Percentiles rank a stretch among this genome's conserved stretches.
Evolutionary conservation across 2,113 vertebrate genomes (phyloP).

Genomic region (Etheostoma cragini): DNA sequence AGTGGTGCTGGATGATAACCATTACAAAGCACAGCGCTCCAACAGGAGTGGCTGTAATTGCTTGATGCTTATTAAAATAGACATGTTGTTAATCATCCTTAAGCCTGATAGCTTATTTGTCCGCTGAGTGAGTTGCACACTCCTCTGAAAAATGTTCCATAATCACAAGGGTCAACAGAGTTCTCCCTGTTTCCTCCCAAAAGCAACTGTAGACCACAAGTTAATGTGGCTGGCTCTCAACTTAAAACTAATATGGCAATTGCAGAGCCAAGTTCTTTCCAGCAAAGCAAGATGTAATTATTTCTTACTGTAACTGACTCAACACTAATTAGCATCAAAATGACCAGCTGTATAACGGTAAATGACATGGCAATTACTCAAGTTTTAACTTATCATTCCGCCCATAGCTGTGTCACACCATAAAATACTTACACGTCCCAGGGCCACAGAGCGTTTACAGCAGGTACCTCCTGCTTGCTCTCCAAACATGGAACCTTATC

Average conservation of each 20-base stretch:
- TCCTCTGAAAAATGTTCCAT: constrained; percentile 58
- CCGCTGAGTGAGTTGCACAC: constrained; percentile 57
- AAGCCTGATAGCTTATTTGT: constrained; percentile 48
- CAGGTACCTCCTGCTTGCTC: constrained; percentile 63
- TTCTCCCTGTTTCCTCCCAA: constrained; percentile 55
- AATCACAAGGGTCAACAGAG: constrained; percentile 69
- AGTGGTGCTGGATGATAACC: constrained; percentile 25
- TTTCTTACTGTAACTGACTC: constrained; percentile 74
- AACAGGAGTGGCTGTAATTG: constrained; percentile 20
- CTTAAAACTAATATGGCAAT: constrained; percentile 54
- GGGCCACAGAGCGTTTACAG: constrained; percentile 55
- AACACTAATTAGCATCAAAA: constrained; percentile 61
- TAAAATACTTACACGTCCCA: constrained; percentile 61
- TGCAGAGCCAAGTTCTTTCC: constrained; percentile 35
- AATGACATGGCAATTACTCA: constrained; percentile 55
- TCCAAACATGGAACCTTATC: constrained; percentile 68
- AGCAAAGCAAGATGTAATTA: constrained; percentile 68
- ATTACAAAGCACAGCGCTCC: constrained; percentile 31
- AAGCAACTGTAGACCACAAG: constrained; percentile 69
- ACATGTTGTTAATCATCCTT: constrained; percentile 70
- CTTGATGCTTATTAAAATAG: constrained; percentile 63
- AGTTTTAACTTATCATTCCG: constrained; percentile 61
- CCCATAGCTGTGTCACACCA: constrained; percentile 51
- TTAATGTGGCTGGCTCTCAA: constrained; percentile 48
- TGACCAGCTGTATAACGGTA: constrained; percentile 71